Base-by-base conservation (phyloP, 2,888 invertebrate species). In the Nomada hirtipes region DNA sequence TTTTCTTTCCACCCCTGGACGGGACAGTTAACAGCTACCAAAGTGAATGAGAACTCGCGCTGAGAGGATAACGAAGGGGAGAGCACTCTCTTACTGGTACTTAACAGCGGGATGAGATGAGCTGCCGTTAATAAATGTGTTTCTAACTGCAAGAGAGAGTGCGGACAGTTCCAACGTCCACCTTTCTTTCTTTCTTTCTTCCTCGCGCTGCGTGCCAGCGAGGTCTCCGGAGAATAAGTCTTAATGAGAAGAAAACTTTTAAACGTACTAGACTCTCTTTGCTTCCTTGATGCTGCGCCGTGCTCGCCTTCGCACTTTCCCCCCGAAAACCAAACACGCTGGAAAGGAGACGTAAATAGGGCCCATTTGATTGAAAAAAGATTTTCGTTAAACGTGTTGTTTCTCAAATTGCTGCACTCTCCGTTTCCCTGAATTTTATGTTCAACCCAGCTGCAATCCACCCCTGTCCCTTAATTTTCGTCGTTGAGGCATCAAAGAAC, bases 221-320 rank as follows among this genome's bases (percentile, higher is more conserved):
- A 85, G 87, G 82, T 86, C 91, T 87, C 90, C 81, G 73, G 90
- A 90, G 92, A 92, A 88, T 89, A 87, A 88, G 86, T 89, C 90
- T 92, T 92, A 92, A 91, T 89, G 91, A 92, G 91, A 89, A 90
- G 90, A 90, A 88, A 91, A 91, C 90, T 92, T 92, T 92, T 91
- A 90, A 91, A 91, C 89, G 85, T 85, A 69, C 87, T 81, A 84
- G 84, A 85, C 88, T 89, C 87, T 86, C 85, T 80, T 84, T 64
- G 68, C 83, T 84, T 53, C 15, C 42, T 63, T 53, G 18, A 83
- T 79, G 77, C 75, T 76, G 50, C 68, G 76, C 71, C 18, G 53
- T 23, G 79, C 75, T 78, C 76, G 68, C 76, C 55, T 60, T 65
- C 59, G 70, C 73, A 23, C 50, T 78, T 72, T 57, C 79, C 23